Conservation (phyloP, 2,888 invertebrate species). For the Yponomeuta plumbellus region DNA sequence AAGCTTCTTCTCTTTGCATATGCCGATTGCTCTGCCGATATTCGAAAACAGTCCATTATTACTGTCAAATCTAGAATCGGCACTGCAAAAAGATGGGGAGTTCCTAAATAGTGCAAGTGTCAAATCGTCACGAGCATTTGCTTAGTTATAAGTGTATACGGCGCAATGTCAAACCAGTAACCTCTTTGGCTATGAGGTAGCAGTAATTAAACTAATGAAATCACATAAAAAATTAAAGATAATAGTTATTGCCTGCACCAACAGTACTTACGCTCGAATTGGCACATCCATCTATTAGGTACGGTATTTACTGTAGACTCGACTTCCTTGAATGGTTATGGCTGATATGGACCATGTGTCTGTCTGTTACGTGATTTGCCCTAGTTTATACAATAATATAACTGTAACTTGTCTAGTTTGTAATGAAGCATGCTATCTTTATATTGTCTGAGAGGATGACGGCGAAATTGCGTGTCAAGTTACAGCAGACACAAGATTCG, state of each 20-base stretch:
- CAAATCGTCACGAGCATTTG: too few relatives aligned
- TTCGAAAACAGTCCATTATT: too few relatives aligned
- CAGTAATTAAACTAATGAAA: neutral
- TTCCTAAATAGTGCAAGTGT: too few relatives aligned
- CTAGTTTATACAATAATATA: slow-evolving; percentile 29
- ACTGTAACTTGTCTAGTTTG: slow-evolving; percentile 24
- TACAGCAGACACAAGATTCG: neutral
- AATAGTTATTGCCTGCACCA: neutral
- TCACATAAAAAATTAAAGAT: neutral
- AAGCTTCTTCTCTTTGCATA: too few relatives aligned
- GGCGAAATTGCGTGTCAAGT: neutral
- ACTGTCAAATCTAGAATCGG: too few relatives aligned
- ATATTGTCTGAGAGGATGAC: neutral
- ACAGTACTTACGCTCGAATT: neutral
- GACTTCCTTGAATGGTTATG: neutral
- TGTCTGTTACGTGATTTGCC: slow-evolving; percentile 27
- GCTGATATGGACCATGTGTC: slow-evolving; percentile 3
- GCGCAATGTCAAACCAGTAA: neutral
- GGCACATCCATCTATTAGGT: neutral
- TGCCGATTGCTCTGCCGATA: too few relatives aligned
- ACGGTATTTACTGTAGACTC: neutral
- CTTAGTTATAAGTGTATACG: too few relatives aligned
- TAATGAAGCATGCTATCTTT: neutral
- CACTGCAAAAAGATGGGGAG: too few relatives aligned
- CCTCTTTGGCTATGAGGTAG: neutral